A percentile compares a stretch with the other conserved stretches of the same genome.
Evolutionary conservation across 2,888 invertebrate species (phyloP).

Genomic region (Acanthoscelides obtectus): DNA sequence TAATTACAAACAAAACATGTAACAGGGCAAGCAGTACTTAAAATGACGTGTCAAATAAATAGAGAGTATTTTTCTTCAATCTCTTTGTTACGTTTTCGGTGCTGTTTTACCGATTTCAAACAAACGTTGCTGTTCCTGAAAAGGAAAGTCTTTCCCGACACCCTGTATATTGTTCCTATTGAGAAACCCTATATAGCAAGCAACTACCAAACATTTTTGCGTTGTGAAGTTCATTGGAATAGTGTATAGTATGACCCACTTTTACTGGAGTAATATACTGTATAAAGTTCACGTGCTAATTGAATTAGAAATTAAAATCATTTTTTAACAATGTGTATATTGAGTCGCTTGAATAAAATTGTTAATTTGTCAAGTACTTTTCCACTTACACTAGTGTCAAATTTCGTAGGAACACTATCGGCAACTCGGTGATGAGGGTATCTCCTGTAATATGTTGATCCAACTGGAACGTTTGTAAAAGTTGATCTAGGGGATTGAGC

Average conservation of each 20-base stretch:
- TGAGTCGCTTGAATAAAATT: neutral
- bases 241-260: neutral
- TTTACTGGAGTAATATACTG: neutral
- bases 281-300: neutral
- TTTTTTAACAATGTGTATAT: neutral
- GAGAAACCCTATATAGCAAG: too few relatives aligned
- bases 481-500: constrained; percentile 44
- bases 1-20: too few relatives aligned
- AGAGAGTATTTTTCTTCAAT: too few relatives aligned
- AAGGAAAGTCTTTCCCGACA: too few relatives aligned
- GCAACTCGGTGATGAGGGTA: constrained; percentile 46
- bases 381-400: constrained; percentile 42
- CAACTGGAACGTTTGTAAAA: constrained; percentile 40
- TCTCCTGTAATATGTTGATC: constrained; percentile 45
- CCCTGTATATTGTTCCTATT: too few relatives aligned
- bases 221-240: too few relatives aligned
- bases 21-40: too few relatives aligned
- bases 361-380: neutral
- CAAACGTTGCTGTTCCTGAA: too few relatives aligned
- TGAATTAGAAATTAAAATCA: neutral
- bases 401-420: constrained; percentile 43
- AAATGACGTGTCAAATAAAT: too few relatives aligned
- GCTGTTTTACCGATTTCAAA: too few relatives aligned
- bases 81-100: too few relatives aligned
- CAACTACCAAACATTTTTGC: too few relatives aligned